These are phyloP conservation scores for Lasioglossum villosulum DNA, from an alignment of 2,888 invertebrate species.

Conservation along the genomic window DNA sequence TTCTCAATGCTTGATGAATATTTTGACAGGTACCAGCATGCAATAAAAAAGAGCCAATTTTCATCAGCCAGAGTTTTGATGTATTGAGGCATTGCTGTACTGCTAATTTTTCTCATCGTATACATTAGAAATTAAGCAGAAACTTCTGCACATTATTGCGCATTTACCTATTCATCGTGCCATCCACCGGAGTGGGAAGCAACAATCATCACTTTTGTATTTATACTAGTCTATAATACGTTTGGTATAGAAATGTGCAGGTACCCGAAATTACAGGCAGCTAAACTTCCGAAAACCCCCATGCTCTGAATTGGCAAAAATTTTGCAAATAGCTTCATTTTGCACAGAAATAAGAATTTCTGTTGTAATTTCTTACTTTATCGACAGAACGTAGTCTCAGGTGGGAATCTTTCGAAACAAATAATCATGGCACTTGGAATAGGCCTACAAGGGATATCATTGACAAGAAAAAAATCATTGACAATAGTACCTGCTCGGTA, in stretches of 20 bases:
- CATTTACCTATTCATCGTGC: neutral
- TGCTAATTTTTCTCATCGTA: neutral
- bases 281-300: neutral
- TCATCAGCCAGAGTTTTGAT: neutral
- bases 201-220: neutral
- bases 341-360: neutral
- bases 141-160: neutral
- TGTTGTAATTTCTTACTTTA: too few species aligned
- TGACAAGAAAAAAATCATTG: too few species aligned
- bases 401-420: too few species aligned
- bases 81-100: neutral
- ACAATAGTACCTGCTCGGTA: too few species aligned
- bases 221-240: neutral
- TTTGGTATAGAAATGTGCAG: constrained; percentile 2
- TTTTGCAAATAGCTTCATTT: neutral
- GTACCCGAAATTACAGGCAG: neutral
- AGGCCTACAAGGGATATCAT: too few species aligned
- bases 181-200: neutral
- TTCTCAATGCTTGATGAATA: neutral
- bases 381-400: too few species aligned
- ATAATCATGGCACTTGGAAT: too few species aligned
- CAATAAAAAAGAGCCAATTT: neutral
- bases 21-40: neutral
- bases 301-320: neutral
- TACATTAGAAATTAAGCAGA: neutral